Conservation (phyloP, 1,140 invertebrate species). For the Drosophila pandora region DNA sequence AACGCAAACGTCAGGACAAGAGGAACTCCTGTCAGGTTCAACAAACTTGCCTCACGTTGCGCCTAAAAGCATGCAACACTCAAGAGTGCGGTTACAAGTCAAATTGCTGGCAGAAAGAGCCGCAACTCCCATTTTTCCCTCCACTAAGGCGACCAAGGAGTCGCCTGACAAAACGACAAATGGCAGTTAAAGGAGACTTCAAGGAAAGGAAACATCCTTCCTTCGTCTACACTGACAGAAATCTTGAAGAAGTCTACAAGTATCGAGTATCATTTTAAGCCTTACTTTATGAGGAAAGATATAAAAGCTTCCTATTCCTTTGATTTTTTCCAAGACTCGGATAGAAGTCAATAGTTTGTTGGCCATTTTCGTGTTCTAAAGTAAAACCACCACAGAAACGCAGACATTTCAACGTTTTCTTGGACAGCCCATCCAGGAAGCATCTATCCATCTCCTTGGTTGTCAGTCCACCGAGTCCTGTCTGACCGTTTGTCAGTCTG, state of each 20-base stretch:
- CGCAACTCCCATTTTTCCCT: constrained; percentile 7
- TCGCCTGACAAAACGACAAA: constrained; percentile 69
- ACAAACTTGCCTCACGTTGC: constrained; percentile 77
- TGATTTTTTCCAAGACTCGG: no score
- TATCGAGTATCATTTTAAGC: no score
- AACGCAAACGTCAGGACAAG: constrained; percentile 26
- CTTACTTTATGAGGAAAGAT: no score
- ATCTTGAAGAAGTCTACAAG: not conserved
- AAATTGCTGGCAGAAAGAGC: constrained; percentile 60
- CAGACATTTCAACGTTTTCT: constrained; percentile 37
- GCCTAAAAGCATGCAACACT: constrained; percentile 78
- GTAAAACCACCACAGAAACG: not conserved
- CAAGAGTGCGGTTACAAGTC: constrained; percentile 75
- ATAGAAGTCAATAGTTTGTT: not conserved
- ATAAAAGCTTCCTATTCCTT: no score
- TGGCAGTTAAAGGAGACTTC: constrained; percentile 58
- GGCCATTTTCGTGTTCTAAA: not conserved
- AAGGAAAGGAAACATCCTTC: constrained; percentile 13
- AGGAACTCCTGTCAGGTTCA: constrained; percentile 61
- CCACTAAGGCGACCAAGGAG: constrained; percentile 11
- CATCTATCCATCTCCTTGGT: not conserved
- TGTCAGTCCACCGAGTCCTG: not conserved
- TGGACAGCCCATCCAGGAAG: constrained; percentile 5
- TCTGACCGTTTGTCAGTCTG: not conserved
- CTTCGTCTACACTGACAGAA: constrained; percentile 7